Conservation (phyloP, 2,113 vertebrate genomes). For the Nothocercus nigrocapillus region DNA sequence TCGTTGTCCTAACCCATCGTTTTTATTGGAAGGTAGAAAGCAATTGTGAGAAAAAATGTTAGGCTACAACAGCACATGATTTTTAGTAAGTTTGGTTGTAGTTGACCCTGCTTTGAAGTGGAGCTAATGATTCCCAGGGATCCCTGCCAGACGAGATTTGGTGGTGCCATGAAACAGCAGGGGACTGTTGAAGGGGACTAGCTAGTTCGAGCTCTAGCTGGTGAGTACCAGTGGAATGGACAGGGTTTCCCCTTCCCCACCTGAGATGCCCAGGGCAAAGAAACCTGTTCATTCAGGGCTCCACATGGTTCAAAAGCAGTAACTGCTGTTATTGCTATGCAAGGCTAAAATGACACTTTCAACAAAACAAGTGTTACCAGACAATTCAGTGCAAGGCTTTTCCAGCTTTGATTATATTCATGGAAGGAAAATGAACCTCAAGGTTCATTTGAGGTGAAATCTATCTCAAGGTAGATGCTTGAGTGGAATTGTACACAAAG, state of each 20-base stretch:
- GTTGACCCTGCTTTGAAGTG: background rate
- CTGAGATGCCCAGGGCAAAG: no score
- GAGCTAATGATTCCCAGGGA: no score
- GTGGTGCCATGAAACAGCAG: background rate
- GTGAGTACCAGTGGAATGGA: background rate
- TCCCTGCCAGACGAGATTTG: background rate
- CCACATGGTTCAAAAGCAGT: no score
- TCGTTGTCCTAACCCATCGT: background rate
- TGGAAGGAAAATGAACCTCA: background rate
- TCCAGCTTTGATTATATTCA: background rate
- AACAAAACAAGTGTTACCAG: background rate
- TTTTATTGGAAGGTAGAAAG: background rate
- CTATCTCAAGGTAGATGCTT: background rate
- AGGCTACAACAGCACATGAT: background rate
- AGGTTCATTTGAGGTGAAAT: no score
- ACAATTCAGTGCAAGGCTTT: background rate
- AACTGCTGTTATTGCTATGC: background rate
- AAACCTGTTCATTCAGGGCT: no score
- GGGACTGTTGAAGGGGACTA: background rate
- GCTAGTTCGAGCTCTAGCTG: background rate
- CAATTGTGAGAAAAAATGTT: background rate
- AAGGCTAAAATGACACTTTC: background rate
- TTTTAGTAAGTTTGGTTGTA: background rate
- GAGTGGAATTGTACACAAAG: background rate
- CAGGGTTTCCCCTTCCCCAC: background rate